These are phyloP conservation scores for Chascanopsetta lugubris DNA, from an alignment of 2,113 vertebrate genomes.

Conservation along the genomic window DNA sequence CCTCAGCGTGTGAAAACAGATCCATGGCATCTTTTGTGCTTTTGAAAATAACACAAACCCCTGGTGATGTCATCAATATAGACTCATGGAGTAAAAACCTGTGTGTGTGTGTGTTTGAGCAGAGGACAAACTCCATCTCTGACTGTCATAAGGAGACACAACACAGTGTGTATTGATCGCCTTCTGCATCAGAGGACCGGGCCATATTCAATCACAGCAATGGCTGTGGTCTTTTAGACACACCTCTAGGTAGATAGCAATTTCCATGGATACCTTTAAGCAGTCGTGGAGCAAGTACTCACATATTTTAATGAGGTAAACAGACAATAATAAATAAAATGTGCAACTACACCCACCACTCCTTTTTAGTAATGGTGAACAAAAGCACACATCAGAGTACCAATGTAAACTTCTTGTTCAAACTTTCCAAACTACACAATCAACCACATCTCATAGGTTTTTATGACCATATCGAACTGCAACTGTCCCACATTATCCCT, in stretches of 20 bases:
- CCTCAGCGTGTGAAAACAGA: not conserved
- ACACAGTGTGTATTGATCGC: constrained; percentile 46
- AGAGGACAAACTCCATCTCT: constrained; percentile 13
- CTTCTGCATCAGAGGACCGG: constrained; percentile 35
- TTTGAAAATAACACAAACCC: not conserved
- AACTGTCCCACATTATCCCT: constrained; percentile 54
- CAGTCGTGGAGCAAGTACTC: too few relatives aligned
- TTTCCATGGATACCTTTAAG: too few relatives aligned
- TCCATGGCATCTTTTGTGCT: not conserved
- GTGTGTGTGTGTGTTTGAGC: not conserved
- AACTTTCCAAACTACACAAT: constrained; percentile 60
- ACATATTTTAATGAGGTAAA: not conserved
- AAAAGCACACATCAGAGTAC: not conserved
- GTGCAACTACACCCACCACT: too few relatives aligned
- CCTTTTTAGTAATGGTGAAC: not conserved
- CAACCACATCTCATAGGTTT: constrained; percentile 58
- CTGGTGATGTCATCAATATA: not conserved
- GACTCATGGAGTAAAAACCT: not conserved
- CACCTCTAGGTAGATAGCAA: too few relatives aligned
- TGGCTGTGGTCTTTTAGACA: constrained; percentile 25
- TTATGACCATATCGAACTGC: constrained; percentile 47
- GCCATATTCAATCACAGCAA: constrained; percentile 50
- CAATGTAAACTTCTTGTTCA: not conserved
- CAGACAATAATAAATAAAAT: not conserved
- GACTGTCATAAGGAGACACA: constrained; percentile 12